Percentiles rank a stretch among this genome's conserved stretches.
These are phyloP conservation scores for Oreochromis spilurus DNA, from an alignment of 2,113 vertebrate species.

Conservation along the genomic window DNA sequence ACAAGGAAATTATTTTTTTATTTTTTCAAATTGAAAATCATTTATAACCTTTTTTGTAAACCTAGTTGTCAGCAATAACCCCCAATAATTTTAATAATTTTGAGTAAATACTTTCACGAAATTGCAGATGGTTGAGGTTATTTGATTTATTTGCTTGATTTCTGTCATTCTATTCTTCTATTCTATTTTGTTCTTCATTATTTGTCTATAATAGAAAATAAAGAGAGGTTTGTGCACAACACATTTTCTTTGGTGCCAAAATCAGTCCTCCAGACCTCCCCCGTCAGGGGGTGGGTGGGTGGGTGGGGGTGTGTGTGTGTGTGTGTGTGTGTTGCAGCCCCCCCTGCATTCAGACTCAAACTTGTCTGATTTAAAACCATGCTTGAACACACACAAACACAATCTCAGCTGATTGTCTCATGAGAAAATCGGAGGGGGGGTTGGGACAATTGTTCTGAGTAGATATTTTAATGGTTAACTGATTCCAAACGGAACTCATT, in stretches of 20 bases:
- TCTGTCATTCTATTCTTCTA: neutral
- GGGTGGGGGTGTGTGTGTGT: too few relatives aligned
- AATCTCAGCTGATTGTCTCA: neutral
- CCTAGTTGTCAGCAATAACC: neutral
- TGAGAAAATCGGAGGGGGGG: neutral
- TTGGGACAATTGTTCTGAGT: neutral
- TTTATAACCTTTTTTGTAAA: neutral
- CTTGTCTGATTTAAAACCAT: neutral
- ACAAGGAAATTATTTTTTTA: neutral
- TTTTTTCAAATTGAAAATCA: neutral
- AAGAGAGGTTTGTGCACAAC: neutral
- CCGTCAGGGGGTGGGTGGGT: neutral
- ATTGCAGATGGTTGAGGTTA: neutral
- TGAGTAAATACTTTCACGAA: neutral
- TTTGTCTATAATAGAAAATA: neutral
- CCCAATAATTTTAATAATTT: neutral
- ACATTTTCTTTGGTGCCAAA: neutral
- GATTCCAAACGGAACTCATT: neutral
- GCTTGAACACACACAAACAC: neutral
- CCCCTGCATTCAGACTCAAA: neutral
- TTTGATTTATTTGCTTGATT: neutral
- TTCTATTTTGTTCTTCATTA: neutral
- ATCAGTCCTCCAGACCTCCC: neutral
- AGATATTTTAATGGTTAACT: neutral
- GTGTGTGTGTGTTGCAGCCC: neutral